phyloP scores from a whole-genome alignment of 2,113 vertebrate species.

The Electrona antarctica region DNA sequence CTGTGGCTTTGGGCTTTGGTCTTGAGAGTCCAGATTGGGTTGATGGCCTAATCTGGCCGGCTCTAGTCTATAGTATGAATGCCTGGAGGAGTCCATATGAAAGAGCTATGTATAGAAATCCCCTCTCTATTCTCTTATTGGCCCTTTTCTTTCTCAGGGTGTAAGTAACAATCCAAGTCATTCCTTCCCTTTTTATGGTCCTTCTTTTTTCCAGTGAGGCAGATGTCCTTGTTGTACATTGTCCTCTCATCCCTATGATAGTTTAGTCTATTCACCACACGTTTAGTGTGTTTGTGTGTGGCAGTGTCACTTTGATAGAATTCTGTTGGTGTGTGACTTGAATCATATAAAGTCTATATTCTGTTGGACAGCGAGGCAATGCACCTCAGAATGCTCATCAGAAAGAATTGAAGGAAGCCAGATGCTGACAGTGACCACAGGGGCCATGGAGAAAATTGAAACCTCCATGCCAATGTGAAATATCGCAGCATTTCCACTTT shows the following conservation, averaged over 20 bases:
- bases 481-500: conserved; percentile 7
- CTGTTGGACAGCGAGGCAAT: background rate
- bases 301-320: background rate
- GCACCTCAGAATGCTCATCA: background rate
- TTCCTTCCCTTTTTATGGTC: background rate
- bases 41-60: conserved; percentile 3
- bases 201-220: background rate
- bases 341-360: background rate
- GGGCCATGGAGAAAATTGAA: background rate
- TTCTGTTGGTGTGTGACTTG: background rate
- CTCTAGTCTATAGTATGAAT: conserved; percentile 1
- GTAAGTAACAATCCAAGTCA: background rate
- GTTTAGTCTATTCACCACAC: background rate
- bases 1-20: background rate
- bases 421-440: background rate
- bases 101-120: background rate
- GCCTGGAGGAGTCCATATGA: background rate
- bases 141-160: background rate
- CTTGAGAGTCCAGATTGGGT: background rate
- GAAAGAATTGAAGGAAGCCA: background rate
- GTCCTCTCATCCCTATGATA: background rate
- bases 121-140: background rate
- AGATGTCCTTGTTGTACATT: conserved; percentile 1
- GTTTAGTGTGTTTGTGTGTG: conserved; percentile 8
- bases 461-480: background rate